phyloP scores from a whole-genome alignment of 2,797 vertebrate species.

The Typhlichthys subterraneus region DNA sequence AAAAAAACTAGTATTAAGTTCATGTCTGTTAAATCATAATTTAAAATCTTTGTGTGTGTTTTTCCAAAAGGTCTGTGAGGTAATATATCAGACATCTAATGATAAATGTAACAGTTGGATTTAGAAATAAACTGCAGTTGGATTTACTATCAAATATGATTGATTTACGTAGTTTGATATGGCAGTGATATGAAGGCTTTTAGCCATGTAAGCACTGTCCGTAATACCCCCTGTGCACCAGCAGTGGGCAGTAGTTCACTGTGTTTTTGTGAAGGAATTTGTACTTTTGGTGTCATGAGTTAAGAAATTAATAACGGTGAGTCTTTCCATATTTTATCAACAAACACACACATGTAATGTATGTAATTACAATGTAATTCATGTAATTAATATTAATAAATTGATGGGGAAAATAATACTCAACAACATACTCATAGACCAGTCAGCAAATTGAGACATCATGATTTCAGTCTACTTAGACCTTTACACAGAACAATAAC shows the following conservation, averaged over 20 bases:
- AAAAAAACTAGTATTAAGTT: slow-evolving; percentile 41
- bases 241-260: slow-evolving; percentile 68
- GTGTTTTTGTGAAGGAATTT: slow-evolving; percentile 5
- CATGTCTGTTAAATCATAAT: slow-evolving; percentile 70
- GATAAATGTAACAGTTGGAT: slow-evolving; percentile 54
- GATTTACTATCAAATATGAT: slow-evolving; percentile 36
- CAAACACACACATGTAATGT: no score
- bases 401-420: neutral
- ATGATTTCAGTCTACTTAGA: no score
- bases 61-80: slow-evolving; percentile 42
- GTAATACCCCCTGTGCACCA: slow-evolving; percentile 34
- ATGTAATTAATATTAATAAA: no score
- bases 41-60: slow-evolving; percentile 50
- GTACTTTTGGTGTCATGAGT: slow-evolving; percentile 8
- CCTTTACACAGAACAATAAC: no score
- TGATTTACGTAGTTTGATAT: neutral
- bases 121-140: slow-evolving; percentile 66
- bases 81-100: slow-evolving; percentile 34
- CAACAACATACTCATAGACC: neutral
- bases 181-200: neutral
- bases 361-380: no score
- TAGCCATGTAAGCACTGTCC: neutral
- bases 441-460: no score
- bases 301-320: neutral
- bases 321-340: no score